Evolutionary conservation across 2,797 vertebrate genomes (phyloP), one percentile per base, ranked within the genome.

Genomic region (Tokudaia tokunoshimensis): DNA sequence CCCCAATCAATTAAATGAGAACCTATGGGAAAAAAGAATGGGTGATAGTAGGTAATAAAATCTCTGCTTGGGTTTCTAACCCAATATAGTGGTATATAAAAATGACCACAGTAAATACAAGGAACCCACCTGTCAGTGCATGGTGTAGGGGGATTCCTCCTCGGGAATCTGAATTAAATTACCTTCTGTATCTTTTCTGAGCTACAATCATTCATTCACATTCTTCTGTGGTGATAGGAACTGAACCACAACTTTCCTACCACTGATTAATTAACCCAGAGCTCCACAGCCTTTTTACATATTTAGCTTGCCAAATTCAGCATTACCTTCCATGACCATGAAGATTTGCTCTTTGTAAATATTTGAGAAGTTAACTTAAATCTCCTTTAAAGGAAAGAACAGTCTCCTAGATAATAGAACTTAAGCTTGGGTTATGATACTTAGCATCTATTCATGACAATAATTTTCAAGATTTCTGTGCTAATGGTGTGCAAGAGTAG

Each of bases 1-100:
- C 26, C n/a, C 20, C 31, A 44, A 31, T 34, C 79, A 95, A 96
- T 94, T 95, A 96, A 95, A 96, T 93, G 44, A 97, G 79, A 92
- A 85, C 92, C 89, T 95, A 86, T 65, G 17, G 20, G 26, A 63
- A 17, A 20, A 81, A 55, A 76, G 26, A 44, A 26, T 65, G 74
- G 44, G 67, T 72, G 79, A 41, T 11, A 52, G 19, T 8, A 85
- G 55, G 14, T n/a, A 92, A 31, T 89, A 61, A 96, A 90, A 94
- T n/a, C 86, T 89, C 83, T 67, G 79, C 63, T 52, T 61, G 91
- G 80, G 47, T 11, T 95, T 96, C 92, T 89, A 89, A 63, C 13
- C 41, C 41, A 41, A 13, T 81, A 90, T 29, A 83, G 63, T 34
- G 89, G 44, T 34, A 47, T 47, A 83, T 95, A n/a, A 92, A 65